Evolutionary conservation across 2,113 vertebrate species (phyloP).

Genomic region (Martes martes): DNA sequence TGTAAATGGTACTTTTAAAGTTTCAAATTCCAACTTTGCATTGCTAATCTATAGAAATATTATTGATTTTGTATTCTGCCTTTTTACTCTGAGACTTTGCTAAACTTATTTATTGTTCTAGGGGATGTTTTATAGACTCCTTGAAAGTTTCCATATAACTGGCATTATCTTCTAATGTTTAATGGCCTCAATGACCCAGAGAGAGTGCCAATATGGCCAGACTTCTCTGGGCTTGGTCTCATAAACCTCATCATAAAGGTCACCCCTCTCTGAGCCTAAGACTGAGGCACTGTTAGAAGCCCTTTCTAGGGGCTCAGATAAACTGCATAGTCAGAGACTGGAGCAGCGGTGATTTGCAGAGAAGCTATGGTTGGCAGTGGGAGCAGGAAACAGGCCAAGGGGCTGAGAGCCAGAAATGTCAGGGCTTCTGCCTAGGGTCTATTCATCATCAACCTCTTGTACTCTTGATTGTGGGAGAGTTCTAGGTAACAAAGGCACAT

Average conservation of each 20-base stretch:
- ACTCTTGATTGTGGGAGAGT: background rate
- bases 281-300: background rate
- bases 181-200: background rate
- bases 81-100: background rate
- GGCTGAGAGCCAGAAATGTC: background rate
- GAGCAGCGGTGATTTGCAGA: background rate
- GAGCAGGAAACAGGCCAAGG: background rate
- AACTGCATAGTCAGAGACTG: background rate
- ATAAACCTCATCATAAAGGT: background rate
- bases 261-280: background rate
- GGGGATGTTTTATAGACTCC: background rate
- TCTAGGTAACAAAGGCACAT: background rate
- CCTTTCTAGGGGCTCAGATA: background rate
- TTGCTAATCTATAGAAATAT: background rate
- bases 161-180: background rate
- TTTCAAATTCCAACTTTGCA: background rate
- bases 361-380: too few relatives aligned
- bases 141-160: background rate
- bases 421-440: background rate
- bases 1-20: background rate
- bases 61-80: background rate
- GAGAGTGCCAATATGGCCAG: background rate
- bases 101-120: background rate
- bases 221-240: background rate
- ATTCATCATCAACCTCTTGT: background rate